Evolutionary conservation across 37 sponge, comb jelly and placozoan species (phyloP).

Genomic region (Haliclona indistincta): DNA sequence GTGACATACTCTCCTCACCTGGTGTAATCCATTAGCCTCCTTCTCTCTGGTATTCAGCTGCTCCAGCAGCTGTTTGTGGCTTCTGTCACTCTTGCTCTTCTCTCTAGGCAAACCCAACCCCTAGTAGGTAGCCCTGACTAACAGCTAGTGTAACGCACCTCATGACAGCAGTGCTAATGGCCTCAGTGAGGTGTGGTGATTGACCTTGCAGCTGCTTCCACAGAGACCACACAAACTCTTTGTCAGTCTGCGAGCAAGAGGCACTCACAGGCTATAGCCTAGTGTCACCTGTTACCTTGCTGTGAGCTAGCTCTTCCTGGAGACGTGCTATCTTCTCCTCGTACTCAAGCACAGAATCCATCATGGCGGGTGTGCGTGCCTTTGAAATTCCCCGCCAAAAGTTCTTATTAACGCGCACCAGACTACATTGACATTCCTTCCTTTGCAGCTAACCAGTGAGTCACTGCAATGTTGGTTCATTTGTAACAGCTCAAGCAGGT

Average conservation of each 20-base stretch:
- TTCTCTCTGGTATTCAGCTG: constrained; percentile 13
- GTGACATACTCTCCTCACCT: background rate
- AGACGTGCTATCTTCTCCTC: constrained; percentile 15
- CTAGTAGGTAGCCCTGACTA: background rate
- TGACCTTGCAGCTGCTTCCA: constrained; percentile 76
- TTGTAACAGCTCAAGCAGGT: background rate
- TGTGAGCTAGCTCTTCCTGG: constrained; percentile 28
- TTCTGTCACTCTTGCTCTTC: constrained; percentile 38
- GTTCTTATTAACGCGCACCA: background rate
- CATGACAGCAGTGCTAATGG: constrained; percentile 56
- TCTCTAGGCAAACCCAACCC: constrained; percentile 37
- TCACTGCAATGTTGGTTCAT: background rate
- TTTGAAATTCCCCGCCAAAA: background rate
- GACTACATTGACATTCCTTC: background rate
- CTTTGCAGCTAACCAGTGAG: background rate
- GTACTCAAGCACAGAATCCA: background rate
- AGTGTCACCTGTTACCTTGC: constrained; percentile 40
- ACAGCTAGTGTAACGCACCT: constrained; percentile 22
- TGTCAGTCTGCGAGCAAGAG: constrained; percentile 59
- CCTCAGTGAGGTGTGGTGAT: constrained; percentile 66
- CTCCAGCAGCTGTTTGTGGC: background rate
- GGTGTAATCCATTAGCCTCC: constrained; percentile 22
- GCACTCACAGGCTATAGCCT: background rate
- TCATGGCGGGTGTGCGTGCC: background rate
- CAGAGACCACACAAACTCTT: constrained; percentile 84